Evolutionary conservation across 2,888 invertebrate species (phyloP), one percentile per base, ranked within the genome.

Genomic region (Nudaria mundana): DNA sequence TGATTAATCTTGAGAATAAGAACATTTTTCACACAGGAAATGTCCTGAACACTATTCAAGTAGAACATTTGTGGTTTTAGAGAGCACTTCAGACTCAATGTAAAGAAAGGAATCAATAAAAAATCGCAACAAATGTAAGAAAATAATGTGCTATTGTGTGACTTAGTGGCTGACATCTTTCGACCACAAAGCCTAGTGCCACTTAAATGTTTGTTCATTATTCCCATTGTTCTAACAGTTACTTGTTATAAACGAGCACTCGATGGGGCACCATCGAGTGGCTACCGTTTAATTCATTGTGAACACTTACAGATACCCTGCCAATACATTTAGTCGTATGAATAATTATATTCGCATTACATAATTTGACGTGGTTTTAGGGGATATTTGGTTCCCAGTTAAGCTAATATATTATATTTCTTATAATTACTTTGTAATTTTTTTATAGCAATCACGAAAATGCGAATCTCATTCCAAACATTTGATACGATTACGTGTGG

Each of bases 91-190:
- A 66, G 49, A 56, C 47, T 33, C 44, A 67, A 64, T 58, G 54
- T 29, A 45, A 56, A 63, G 69, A 72, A 82, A 75, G 61, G 69
- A 80, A 75, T 77, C 66, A 56, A 69, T 66, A 62, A 68, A 69
- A 66, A 81, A 79, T 76, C 72, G 85, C 66, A 74, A 84, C 83
- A 84, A 84, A 79, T 78, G 83, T 82, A 82, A 81, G 81, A 79
- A 80, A 81, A 76, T 79, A 81, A 79, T 66, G 63, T 61, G 51
- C 58, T 51, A 71, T 85, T 84, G 81, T 84, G 64, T 33, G 45
- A 58, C 52, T 53, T 47, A 48, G 61, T 58, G 47, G 59, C 76
- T 69, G 73, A 82, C 86, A 86, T 87, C 86, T 87, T 87, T 79
- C 65, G 40, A 61, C 45, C 58, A 82, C 72, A 83, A 81, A 73